Evolutionary conservation across 2,113 vertebrate genomes (phyloP).

Genomic region (Paracanthobrama guichenoti): DNA sequence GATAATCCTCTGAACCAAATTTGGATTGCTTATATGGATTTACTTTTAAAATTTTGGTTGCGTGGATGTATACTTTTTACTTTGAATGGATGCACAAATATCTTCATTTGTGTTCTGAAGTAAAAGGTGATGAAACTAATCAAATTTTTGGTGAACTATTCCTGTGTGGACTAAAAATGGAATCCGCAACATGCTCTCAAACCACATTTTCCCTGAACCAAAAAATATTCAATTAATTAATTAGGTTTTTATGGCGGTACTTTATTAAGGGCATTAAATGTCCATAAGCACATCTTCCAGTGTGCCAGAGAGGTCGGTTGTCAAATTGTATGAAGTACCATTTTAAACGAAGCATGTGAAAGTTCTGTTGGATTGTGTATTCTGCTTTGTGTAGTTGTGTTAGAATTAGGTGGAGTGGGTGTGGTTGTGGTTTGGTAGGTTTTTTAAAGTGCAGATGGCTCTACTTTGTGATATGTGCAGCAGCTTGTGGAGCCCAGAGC

Average conservation of each 20-base stretch:
- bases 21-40: no score
- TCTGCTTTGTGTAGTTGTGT: background rate
- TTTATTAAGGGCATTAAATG: background rate
- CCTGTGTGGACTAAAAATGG: background rate
- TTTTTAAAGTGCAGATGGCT: constrained; percentile 41
- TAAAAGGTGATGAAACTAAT: background rate
- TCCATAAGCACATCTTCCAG: background rate
- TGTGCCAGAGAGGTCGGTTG: background rate
- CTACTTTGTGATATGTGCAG: constrained; percentile 54
- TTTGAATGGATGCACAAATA: background rate
- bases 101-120: background rate
- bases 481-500: constrained; percentile 59
- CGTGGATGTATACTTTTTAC: no score
- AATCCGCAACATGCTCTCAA: background rate
- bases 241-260: background rate
- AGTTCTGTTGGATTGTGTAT: background rate
- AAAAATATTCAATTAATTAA: background rate
- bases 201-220: background rate
- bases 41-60: no score
- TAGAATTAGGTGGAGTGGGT: constrained; percentile 44
- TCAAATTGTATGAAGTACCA: background rate
- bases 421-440: constrained; percentile 43
- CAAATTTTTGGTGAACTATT: background rate
- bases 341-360: background rate
- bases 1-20: no score